Conservation (phyloP, 2,113 vertebrate species). For the Accipiter virgatus region DNA sequence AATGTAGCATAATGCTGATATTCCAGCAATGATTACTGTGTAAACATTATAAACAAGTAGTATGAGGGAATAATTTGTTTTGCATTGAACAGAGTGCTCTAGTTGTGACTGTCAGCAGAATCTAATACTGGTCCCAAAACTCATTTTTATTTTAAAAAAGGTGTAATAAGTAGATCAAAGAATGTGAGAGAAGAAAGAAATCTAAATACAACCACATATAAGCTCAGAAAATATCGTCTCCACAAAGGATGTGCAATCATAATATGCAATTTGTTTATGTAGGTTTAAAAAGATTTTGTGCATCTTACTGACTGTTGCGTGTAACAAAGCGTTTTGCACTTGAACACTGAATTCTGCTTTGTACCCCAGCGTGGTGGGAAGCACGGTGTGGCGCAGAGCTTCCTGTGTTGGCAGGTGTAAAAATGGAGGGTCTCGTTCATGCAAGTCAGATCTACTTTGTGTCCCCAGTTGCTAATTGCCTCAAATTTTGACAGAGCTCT, state of each 20-base stretch:
- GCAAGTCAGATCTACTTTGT: neutral
- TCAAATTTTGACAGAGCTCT: neutral
- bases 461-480: neutral
- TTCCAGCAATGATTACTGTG: slow-evolving; percentile 18
- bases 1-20: slow-evolving; percentile 18
- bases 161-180: slow-evolving; percentile 34
- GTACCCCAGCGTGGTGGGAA: accelerated
- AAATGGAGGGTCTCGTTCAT: accelerated
- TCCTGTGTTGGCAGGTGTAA: neutral
- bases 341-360: neutral
- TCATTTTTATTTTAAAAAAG: slow-evolving; percentile 47
- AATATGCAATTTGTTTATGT: neutral
- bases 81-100: neutral
- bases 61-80: slow-evolving; percentile 34
- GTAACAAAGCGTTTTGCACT: neutral
- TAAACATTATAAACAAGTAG: slow-evolving; percentile 16
- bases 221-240: neutral
- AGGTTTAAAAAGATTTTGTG: neutral
- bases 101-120: slow-evolving; percentile 36
- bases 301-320: neutral
- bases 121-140: neutral
- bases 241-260: neutral
- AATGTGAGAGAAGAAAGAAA: slow-evolving; percentile 21
- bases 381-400: accelerated
- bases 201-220: neutral